Base-by-base conservation (phyloP, 2,113 vertebrate genomes). In the Cavia porcellus region DNA sequence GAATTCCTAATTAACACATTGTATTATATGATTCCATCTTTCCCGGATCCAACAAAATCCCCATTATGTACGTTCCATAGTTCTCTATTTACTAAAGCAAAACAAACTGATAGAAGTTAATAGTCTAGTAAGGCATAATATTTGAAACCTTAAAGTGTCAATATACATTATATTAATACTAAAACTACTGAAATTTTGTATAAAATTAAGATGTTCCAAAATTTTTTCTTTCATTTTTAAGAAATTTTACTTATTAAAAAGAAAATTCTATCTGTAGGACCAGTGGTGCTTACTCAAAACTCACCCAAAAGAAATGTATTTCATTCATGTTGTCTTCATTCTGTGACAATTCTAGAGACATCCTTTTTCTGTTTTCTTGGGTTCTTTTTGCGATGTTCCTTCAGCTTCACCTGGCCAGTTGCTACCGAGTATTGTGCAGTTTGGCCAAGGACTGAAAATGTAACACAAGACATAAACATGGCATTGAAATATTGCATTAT, bases 401-500 rank as follows among this genome's bases (percentile, higher is more conserved):
- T 91, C 62, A 72, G 30, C 50, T 64, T 87, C 59, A 75, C 93
- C 57, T 93, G 70, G 57, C 90, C 75, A 89, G 14, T 59, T 86
- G 35, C 15, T 89, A 80, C n/a, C 66, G 14, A 92, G 25, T 55
- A 15, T 55, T 3, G 15, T 15, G 22, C 55, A 82, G 59, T 95
- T 61, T 91, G 72, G 52, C 50, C 59, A 92, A n/a, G 8, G 90
- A 64, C 5, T 61, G 17, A 28, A 83, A 14, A 83, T 38, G 89
- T 59, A 66, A 94, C 61, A 75, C 25, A 15, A 89, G 50, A 66
- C 45, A 86, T 50, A 95, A 92, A 64, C 19, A 85, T 35, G 30
- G 50, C 72, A 75, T 72, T 82, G 50, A 95, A 96, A 95, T 92
- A 77, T 19, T 70, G 17, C 75, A 52, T 85, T 96, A 14, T 72